Base-by-base conservation (phyloP, 1,140 invertebrate species). In the Ips nitidus region DNA sequence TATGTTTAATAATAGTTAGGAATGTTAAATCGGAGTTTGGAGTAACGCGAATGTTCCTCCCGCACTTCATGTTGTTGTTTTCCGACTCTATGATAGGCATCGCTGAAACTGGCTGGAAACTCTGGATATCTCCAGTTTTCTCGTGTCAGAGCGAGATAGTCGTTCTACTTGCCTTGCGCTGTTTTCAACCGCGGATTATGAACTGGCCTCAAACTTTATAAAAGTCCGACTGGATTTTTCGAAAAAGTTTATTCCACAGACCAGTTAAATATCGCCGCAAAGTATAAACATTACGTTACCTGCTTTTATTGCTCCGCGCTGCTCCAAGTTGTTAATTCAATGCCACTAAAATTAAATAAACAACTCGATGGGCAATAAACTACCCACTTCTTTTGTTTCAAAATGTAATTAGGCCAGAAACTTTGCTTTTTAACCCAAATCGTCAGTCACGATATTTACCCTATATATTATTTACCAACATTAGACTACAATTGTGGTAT, bases 321-420 rank as follows among this genome's bases (percentile, higher is more conserved):
- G 41, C 57, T 41, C 3, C 6, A 59, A 61, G 59, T 47, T 7
- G 59, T 61, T 61, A 38, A 61, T 47, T 8, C 38, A 50, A 45
- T 6, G 38, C 42, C 43, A 36, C 59, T 47, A 61, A 61, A 61
- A 37, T 45, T 47, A 56, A 41, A 8, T n/a, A 59, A 59, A 59
- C 41, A 59, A 41, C 40, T 59, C 41, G 38, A 41, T 7, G 38
- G 41, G 57, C 37, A 59, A 41, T 59, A 59, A 41, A 59, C 38
- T 59, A 59, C 64, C 60, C 62, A 75, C 74, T 70, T 73, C 66
- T 75, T 71, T 41, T 70, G 73, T 50, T 50, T 6, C 45, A 22
- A 22, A 22, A 22, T 22, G 22, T 22, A 22, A 22, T 22, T 22
- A 22, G 22, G 22, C 22, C 22, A 22, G 22, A 22, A 22, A 22